A percentile compares a stretch with the other conserved stretches of the same genome.
Evolutionary conservation across 1,140 invertebrate species (phyloP).

Genomic region (Pseudomyrmex pallidus): DNA sequence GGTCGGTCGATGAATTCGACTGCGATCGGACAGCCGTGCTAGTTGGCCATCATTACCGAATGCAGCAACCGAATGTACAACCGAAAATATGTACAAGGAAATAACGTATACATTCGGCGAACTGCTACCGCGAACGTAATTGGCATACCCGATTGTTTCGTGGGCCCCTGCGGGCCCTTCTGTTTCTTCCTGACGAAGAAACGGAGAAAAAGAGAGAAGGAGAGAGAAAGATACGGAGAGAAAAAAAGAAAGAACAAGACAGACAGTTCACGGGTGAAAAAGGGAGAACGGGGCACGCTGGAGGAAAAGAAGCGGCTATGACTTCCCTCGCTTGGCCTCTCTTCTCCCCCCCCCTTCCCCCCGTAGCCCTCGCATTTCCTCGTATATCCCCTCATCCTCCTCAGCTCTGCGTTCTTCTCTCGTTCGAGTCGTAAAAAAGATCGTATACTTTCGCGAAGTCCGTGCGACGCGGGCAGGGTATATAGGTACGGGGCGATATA

Average conservation of each 20-base stretch:
- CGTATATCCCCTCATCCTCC: not conserved
- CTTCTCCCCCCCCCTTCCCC: not conserved
- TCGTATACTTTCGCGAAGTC: slow-evolving; percentile 67
- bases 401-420: slow-evolving; percentile 22
- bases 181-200: not conserved
- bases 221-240: not conserved
- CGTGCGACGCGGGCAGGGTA: slow-evolving; percentile 30
- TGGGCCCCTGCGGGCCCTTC: not conserved
- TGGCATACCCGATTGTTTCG: slow-evolving; percentile 72
- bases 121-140: slow-evolving; percentile 75
- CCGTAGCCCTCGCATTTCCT: slow-evolving; percentile 25
- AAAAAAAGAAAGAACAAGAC: slow-evolving; percentile 14
- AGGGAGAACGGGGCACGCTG: slow-evolving; percentile 4
- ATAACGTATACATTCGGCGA: slow-evolving; percentile 64
- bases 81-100: slow-evolving; percentile 51
- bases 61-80: slow-evolving; percentile 7
- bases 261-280: slow-evolving; percentile 17
- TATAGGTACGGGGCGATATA: slow-evolving; percentile 76
- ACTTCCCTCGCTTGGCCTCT: slow-evolving; percentile 16
- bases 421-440: slow-evolving; percentile 64
- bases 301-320: slow-evolving; percentile 32
- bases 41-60: slow-evolving; percentile 39
- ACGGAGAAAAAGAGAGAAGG: not conserved
- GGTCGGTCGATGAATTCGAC: not conserved
- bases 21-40: not conserved